Percentiles rank a stretch among this genome's conserved stretches.
phyloP scores from a whole-genome alignment of 2,113 vertebrate species.

The Hucho hucho region DNA sequence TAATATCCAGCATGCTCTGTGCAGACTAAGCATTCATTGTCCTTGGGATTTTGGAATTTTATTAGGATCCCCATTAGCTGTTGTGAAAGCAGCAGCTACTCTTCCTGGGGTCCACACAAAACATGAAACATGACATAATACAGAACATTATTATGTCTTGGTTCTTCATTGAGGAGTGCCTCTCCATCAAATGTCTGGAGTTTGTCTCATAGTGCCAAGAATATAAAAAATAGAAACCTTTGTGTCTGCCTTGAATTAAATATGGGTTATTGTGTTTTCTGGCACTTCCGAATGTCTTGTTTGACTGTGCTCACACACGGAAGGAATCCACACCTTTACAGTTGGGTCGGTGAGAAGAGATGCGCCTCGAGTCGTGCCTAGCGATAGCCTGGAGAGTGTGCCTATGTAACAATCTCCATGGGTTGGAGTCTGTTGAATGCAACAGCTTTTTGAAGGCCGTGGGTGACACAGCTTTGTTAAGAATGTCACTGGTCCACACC shows the following conservation, averaged over 20 bases:
- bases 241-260: not conserved
- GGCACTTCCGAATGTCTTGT: not conserved
- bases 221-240: not conserved
- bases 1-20: not conserved
- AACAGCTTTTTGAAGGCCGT: not conserved
- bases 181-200: conserved; percentile 4
- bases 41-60: too few relatives aligned
- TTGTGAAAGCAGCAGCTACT: too few relatives aligned
- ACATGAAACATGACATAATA: too few relatives aligned
- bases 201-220: too few relatives aligned
- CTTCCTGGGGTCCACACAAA: too few relatives aligned
- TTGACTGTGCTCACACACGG: not conserved
- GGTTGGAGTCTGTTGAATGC: not conserved
- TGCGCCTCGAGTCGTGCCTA: not conserved
- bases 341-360: conserved; percentile 15
- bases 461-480: not conserved
- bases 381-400: not conserved
- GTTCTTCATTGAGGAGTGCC: not conserved
- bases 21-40: not conserved
- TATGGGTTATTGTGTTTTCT: not conserved
- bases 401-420: not conserved
- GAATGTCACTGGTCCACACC: not conserved
- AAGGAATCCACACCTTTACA: not conserved
- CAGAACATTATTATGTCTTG: conserved; percentile 3
- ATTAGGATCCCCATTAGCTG: too few relatives aligned